Conservation (phyloP, 2,888 invertebrate genomes). For the Invenusta paracnida region DNA sequence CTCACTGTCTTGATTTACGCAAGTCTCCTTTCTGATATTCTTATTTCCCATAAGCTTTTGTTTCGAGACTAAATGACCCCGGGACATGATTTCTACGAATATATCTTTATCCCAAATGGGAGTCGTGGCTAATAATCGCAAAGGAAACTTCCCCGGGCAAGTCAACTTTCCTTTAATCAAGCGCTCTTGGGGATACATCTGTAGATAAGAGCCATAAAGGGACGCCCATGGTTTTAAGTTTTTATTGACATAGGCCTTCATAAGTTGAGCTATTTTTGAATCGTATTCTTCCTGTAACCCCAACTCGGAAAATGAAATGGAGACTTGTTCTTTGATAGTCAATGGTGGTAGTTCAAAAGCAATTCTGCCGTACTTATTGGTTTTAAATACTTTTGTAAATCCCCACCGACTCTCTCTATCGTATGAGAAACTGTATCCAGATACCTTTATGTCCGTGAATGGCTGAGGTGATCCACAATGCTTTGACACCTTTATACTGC, state of each 20-base stretch:
- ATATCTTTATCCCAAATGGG: background rate
- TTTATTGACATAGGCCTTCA: background rate
- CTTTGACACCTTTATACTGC: background rate
- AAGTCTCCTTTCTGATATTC: background rate
- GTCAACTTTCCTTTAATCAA: background rate
- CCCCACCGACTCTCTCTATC: background rate
- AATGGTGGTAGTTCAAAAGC: constrained; percentile 7
- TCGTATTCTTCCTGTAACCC: background rate
- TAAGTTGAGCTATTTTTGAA: background rate
- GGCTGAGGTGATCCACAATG: background rate
- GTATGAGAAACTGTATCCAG: background rate
- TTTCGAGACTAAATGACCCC: background rate
- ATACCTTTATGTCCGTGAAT: background rate
- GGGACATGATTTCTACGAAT: background rate
- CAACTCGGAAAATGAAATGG: background rate
- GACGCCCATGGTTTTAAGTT: background rate
- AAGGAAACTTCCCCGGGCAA: background rate
- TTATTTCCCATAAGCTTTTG: background rate
- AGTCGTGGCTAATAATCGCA: background rate
- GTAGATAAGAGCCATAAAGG: background rate
- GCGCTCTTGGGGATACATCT: background rate
- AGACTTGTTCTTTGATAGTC: background rate
- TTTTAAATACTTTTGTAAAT: background rate
- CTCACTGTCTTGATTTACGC: background rate
- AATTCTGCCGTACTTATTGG: background rate